Base-by-base conservation (phyloP, 2,113 vertebrate genomes). In the Dicrurus megarhynchus region DNA sequence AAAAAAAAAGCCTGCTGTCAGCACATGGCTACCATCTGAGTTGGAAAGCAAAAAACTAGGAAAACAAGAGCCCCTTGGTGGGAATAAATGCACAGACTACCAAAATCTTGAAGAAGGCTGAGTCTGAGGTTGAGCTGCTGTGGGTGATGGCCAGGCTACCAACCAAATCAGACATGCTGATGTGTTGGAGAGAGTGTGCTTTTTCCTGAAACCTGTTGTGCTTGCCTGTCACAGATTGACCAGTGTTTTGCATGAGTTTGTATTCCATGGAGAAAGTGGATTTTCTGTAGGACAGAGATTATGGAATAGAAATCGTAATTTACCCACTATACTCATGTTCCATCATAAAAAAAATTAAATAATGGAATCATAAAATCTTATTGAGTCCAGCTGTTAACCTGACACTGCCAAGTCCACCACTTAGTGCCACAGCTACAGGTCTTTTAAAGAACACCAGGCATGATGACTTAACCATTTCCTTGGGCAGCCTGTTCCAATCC, bases 171-270 rank as follows among this genome's bases (percentile, higher is more conserved):
- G 13, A 41, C 9, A 19, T 20, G 13, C 9, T 41, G 22, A 17
- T 0, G 0, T 18, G 17, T 14, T 74, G 19, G 46, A 75, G 11
- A 19, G 6, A 24, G 2, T 9, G 24, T 30, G 16, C 9, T 78
- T 52, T 53, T 39, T 27, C 70, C 23, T 49, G 41, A 79, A 0
- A 53, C 18, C 16, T 32, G 0, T 27, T 18, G 5, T 57, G 10
- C 41, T n/a, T 69, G 35, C 3, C 9, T 41, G 22, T 57, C 14
- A 16, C 30, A 84, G 24, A 5, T 60, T 33, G 24, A 47, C 7
- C 10, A 56, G 8, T 33, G 19, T 79, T 69, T 71, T 56, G 10
- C 2, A 3, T 30, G 60, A 53, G 14, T 42, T 77, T 67, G 10
- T 78, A 41, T 52, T 60, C 7, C 22, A 9, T 56, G 11, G 2